Percentiles rank a stretch among this genome's conserved stretches.
phyloP scores from a whole-genome alignment of 2,888 invertebrate species.

The Pachymerium ferrugineum region DNA sequence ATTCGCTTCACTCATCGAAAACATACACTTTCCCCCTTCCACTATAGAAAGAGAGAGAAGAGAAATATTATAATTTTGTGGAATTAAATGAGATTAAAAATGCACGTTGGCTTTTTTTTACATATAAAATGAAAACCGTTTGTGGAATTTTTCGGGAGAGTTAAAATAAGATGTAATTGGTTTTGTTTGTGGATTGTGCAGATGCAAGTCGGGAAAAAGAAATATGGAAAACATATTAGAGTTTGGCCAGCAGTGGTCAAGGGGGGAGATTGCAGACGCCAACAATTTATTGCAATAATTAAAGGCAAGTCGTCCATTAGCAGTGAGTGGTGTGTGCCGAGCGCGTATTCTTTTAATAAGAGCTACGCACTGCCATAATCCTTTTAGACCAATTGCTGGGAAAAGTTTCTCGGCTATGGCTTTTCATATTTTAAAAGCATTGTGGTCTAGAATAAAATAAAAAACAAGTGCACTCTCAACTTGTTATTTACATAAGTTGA shows the following conservation, averaged over 20 bases:
- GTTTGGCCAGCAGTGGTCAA: conserved; percentile 14
- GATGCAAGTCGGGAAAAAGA: conserved; percentile 4
- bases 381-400: conserved; percentile 18
- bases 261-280: conserved; percentile 10
- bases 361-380: conserved; percentile 18
- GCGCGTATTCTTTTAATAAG: conserved; percentile 18
- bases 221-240: conserved; percentile 21
- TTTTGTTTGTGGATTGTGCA: conserved; percentile 21
- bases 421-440: conserved; percentile 21
- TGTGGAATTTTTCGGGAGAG: neutral
- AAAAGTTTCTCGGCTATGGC: conserved; percentile 5
- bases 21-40: no score
- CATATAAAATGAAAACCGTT: neutral
- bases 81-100: conserved; percentile 17
- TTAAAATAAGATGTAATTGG: neutral
- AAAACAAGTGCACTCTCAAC: conserved; percentile 17
- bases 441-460: conserved; percentile 18
- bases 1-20: conserved; percentile 14
- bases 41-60: no score
- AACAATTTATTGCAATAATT: conserved; percentile 21
- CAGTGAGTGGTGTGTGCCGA: neutral
- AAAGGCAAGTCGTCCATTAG: conserved; percentile 18
- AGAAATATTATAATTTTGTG: no score
- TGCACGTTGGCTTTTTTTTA: neutral
- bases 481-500: conserved; percentile 18